Base-by-base conservation (phyloP, 2,888 invertebrate genomes). In the Tetragonula carbonaria region DNA sequence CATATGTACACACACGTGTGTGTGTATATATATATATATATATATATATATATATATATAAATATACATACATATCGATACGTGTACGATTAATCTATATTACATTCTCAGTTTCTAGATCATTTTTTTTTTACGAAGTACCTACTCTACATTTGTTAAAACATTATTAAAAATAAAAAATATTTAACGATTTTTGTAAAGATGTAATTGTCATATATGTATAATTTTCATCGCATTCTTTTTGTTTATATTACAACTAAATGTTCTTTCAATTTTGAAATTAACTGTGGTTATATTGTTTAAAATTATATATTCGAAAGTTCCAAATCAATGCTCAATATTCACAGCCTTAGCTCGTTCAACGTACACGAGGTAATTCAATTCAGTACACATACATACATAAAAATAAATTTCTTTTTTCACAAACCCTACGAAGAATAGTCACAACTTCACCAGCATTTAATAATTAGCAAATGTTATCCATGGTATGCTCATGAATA, bases 141-240 rank as follows among this genome's bases (percentile, higher is more conserved):
- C 65, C 74, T 86, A 89, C 82, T 72, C 80, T 85, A 86, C 50
- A 80, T 80, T 87, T 78, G 86, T 90, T 87, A 85, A 88, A 90
- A 89, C 82, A 85, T 86, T 91, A 89, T 87, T 90, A 90, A 92
- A 91, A 92, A 92, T 92, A 90, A 89, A 90, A 92, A 89, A 90
- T 90, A 85, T 87, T 87, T 59, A 87, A 89, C 86, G 74, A 86
- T 80, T 78, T 90, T 67, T 85, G 77, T 78, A 78, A 79, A 74
- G 72, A 74, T 84, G 80, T 78, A 67, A 74, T 84, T 78, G 76
- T 33, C 71, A 74, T 74, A 84, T 80, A 59, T 59, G 14, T 59
- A n/a, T 59, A n/a, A 59, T 55, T 80, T 73, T 38, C 74, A 80
- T 73, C 70, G 75, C 62, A 80, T 74, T 75, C 67, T 81, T 70